A percentile compares a stretch with the other conserved stretches of the same genome.
Conservation (phyloP, 2,797 vertebrate genomes). For the Sebastes melanostomus region DNA sequence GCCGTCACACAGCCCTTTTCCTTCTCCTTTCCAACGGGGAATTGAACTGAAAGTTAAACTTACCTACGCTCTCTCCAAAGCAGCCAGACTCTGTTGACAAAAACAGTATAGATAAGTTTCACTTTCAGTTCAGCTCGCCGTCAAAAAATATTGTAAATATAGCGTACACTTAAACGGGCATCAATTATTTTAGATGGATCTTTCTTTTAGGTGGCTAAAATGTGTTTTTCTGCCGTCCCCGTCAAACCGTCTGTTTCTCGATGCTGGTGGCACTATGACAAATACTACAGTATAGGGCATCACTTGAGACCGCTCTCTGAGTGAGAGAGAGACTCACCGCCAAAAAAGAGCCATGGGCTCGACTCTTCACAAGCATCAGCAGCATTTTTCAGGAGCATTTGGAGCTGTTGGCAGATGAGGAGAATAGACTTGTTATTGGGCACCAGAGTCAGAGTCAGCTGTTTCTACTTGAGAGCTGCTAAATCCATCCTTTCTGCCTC, state of each 20-base stretch:
- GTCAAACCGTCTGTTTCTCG: no score
- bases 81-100: no score
- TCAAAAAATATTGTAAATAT: no score
- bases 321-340: background rate
- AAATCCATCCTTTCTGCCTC: slow-evolving; percentile 62
- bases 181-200: no score
- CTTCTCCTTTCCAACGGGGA: no score
- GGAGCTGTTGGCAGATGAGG: slow-evolving; percentile 46
- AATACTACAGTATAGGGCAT: slow-evolving; percentile 22
- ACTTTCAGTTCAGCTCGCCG: background rate
- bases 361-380: slow-evolving; percentile 49
- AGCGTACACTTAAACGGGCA: no score
- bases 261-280: background rate
- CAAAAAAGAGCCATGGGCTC: slow-evolving; percentile 25
- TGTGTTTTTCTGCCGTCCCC: no score
- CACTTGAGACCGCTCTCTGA: slow-evolving; percentile 3
- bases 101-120: no score
- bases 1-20: no score
- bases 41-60: no score
- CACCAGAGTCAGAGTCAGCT: slow-evolving; percentile 57
- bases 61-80: no score
- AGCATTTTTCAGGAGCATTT: slow-evolving; percentile 34
- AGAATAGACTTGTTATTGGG: slow-evolving; percentile 59
- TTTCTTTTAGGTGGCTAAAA: no score
- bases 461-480: slow-evolving; percentile 67